phyloP scores from a whole-genome alignment of 2,797 vertebrate species.

The Platalea minor region DNA sequence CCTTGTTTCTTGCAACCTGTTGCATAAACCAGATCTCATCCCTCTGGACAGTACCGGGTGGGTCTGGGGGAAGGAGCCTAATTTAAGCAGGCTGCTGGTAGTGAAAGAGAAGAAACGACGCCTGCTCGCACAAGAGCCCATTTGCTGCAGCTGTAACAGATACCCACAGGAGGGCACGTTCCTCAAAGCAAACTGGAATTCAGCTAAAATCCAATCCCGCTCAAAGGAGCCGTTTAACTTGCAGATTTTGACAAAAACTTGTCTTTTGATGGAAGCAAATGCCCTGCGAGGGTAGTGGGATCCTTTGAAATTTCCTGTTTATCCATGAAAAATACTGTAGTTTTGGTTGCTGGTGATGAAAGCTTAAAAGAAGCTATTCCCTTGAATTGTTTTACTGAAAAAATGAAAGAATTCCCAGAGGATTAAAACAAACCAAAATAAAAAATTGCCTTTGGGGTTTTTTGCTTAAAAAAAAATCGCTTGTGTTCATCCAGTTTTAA shows the following conservation, averaged over 20 bases:
- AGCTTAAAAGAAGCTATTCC: neutral
- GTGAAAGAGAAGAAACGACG: neutral
- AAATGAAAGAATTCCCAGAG: neutral
- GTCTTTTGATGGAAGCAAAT: neutral
- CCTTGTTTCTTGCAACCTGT: neutral
- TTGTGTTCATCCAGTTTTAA: neutral
- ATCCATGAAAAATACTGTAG: neutral
- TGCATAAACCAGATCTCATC: neutral
- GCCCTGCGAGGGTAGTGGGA: neutral
- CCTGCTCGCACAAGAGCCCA: accelerated
- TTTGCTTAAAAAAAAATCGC: neutral
- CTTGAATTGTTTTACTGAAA: neutral
- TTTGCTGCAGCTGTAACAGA: slow-evolving; percentile 34
- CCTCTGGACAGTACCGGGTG: accelerated
- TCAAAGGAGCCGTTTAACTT: neutral
- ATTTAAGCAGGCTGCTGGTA: neutral
- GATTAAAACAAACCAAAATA: neutral
- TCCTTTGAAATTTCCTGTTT: neutral
- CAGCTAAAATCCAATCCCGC: neutral
- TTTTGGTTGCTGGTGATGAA: neutral
- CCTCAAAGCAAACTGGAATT: slow-evolving; percentile 15
- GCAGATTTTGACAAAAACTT: neutral
- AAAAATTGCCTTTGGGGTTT: neutral
- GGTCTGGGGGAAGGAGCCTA: neutral
- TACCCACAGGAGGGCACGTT: slow-evolving; percentile 55